A percentile compares a stretch with the other conserved stretches of the same genome.
These are phyloP conservation scores for Stichopus chloronotus DNA, from an alignment of 35 echinoderm and acorn worm species.

Conservation along the genomic window DNA sequence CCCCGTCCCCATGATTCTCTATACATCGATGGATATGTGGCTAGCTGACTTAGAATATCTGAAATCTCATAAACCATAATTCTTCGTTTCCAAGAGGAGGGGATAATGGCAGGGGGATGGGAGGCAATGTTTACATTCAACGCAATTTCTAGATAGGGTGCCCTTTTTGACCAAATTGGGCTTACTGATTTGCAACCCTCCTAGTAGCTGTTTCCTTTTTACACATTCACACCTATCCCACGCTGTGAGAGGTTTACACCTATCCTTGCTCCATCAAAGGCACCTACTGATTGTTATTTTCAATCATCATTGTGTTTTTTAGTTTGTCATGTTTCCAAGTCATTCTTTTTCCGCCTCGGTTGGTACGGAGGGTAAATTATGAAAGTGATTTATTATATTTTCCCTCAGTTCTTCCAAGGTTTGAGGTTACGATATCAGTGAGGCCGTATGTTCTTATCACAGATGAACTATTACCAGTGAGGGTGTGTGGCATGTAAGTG, in stretches of 20 bases:
- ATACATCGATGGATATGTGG: no score
- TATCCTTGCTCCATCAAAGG: background rate
- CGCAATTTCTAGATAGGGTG: no score
- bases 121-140: no score
- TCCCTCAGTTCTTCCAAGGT: slow-evolving; percentile 49
- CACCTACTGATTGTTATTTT: background rate
- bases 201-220: no score
- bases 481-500: slow-evolving; percentile 73
- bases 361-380: background rate
- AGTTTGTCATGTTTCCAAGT: background rate
- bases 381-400: background rate
- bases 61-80: no score
- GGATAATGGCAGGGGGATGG: no score
- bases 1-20: no score
- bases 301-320: background rate
- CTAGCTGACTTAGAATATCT: no score
- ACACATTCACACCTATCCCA: background rate
- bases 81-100: no score
- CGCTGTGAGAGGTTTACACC: background rate
- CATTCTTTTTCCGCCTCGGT: background rate
- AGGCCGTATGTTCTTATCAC: slow-evolving; percentile 59
- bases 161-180: no score
- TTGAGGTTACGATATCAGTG: slow-evolving; percentile 30
- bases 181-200: no score
- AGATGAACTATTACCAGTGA: slow-evolving; percentile 48